phyloP scores from a whole-genome alignment of 2,888 invertebrate species.

The Lasioglossum villosulum region DNA sequence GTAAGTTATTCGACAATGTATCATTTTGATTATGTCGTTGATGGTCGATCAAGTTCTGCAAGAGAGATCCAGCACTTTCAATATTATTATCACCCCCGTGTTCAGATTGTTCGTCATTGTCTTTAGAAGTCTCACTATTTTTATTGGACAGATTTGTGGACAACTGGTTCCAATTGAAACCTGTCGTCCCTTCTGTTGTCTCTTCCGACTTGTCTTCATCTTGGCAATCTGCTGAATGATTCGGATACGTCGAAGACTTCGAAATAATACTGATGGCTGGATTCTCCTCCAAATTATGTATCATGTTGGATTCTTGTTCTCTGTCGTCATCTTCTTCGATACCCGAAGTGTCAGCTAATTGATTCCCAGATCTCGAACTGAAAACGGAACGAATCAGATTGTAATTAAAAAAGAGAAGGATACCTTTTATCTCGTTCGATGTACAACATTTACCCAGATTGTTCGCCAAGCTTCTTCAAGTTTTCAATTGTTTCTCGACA shows the following conservation, averaged over 20 bases:
- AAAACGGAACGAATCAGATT: slow-evolving; percentile 14
- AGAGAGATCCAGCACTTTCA: slow-evolving; percentile 76
- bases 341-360: slow-evolving; percentile 73
- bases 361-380: slow-evolving; percentile 74
- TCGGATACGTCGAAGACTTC: slow-evolving; percentile 71
- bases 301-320: slow-evolving; percentile 69
- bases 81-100: slow-evolving; percentile 68
- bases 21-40: slow-evolving; percentile 78
- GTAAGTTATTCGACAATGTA: slow-evolving; percentile 70
- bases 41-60: slow-evolving; percentile 82
- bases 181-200: slow-evolving; percentile 53
- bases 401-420: neutral
- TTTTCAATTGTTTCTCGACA: slow-evolving; percentile 83
- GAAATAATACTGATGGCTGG: slow-evolving; percentile 72
- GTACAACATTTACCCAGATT: slow-evolving; percentile 78
- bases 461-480: slow-evolving; percentile 81
- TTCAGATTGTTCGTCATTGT: slow-evolving; percentile 65
- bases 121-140: slow-evolving; percentile 66
- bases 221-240: slow-evolving; percentile 61
- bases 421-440: neutral
- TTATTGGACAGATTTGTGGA: slow-evolving; percentile 72
- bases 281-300: slow-evolving; percentile 71
- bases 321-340: slow-evolving; percentile 69
- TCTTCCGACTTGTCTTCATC: slow-evolving; percentile 62
- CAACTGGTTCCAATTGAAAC: slow-evolving; percentile 78